Evolutionary conservation across 2,113 vertebrate genomes (phyloP).

Genomic region (Catharus fuscescens): DNA sequence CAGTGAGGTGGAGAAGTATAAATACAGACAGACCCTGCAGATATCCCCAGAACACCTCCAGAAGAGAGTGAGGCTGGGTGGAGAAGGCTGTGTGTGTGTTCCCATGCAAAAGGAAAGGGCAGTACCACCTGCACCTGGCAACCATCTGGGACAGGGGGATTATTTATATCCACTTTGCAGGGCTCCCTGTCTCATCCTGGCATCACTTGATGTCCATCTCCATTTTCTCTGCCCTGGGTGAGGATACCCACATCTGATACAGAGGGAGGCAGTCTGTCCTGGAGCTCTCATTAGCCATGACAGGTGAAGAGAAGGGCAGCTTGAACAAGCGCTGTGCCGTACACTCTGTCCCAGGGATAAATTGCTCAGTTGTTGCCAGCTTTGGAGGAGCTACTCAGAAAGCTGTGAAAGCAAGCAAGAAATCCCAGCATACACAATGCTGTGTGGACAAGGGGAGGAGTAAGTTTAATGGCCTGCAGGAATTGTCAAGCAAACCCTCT

Average conservation of each 20-base stretch:
- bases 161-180: neutral
- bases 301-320: conserved; percentile 3
- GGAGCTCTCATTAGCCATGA: neutral
- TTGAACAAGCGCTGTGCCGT: neutral
- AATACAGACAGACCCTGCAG: neutral
- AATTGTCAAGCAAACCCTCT: conserved; percentile 83
- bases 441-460: conserved; percentile 75
- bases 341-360: conserved; percentile 17
- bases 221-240: neutral
- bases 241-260: neutral
- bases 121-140: fast-evolving
- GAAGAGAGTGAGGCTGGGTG: fast-evolving
- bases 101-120: neutral
- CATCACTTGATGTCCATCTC: neutral
- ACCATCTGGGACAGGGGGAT: fast-evolving
- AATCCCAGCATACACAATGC: conserved; percentile 10
- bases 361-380: neutral
- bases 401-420: conserved; percentile 61
- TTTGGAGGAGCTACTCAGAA: neutral
- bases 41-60: neutral
- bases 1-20: neutral
- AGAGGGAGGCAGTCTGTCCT: neutral
- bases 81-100: neutral
- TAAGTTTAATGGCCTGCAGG: conserved; percentile 83
- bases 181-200: neutral